Evolutionary conservation across 1,140 invertebrate genomes (phyloP), one percentile per base, ranked within the genome.

Genomic region (Glossosoma conforme): DNA sequence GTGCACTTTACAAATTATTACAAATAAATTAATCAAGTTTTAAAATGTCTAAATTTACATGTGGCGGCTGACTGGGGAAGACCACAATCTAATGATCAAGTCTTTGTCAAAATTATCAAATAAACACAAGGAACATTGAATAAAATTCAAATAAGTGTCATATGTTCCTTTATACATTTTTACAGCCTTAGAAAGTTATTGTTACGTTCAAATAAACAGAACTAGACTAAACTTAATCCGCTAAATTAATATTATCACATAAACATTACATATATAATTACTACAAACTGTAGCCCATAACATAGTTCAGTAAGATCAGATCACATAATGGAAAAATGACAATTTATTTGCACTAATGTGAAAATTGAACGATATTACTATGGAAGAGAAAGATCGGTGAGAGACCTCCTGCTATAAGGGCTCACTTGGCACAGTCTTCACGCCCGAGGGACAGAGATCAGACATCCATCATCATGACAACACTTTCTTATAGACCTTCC

Each of bases 231-330:
- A 41, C 21, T 56, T 56, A 56, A 52, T 43, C 42, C 33, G 36
- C 56, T 53, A 47, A 58, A 54, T 57, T 57, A 57, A 57, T 48
- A 36, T 53, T 51, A 58, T 58, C 56, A 58, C 56, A 58, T 58
- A 58, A 58, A 50, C 54, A 58, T 51, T 58, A 58, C 45, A 57
- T 41, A 50, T 33, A 22, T n/a, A 18, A 56, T 42, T 48, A 47
- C 40, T 41, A 56, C 30, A 35, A 45, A 48, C 37, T 50, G 33
- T 35, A 52, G 49, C 33, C 22, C 30, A 40, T 22, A 47, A 52
- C 44, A 45, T 36, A 28, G 40, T 22, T 13, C 18, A 44, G n/a
- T 10, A 10, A 38, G 2, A 19, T 15, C 8, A 17, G 36, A 11
- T 5, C 4, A 48, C 24, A 48, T 38, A 36, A n/a, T 25, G 17